These are phyloP conservation scores for Oreochromis aureus DNA, from an alignment of 2,113 vertebrate species.

Conservation along the genomic window DNA sequence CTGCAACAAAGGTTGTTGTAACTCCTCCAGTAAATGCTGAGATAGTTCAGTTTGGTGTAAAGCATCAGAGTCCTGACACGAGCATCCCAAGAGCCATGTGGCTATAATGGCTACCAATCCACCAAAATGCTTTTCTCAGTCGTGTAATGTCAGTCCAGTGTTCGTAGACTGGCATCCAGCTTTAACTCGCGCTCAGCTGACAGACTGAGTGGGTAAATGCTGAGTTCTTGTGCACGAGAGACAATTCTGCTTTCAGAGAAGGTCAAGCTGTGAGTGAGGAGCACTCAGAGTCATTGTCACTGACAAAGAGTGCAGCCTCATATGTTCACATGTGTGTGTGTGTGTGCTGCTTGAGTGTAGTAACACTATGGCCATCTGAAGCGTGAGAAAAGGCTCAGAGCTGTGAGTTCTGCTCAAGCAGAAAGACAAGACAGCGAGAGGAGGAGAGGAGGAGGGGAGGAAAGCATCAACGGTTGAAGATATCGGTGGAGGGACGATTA, in stretches of 20 bases:
- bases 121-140: not conserved
- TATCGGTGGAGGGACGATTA: not conserved
- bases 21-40: not conserved
- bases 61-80: not conserved
- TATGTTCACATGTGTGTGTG: not conserved
- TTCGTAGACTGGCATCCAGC: not conserved
- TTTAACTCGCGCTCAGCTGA: not conserved
- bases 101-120: not conserved
- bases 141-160: not conserved
- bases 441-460: not conserved
- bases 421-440: constrained; percentile 18
- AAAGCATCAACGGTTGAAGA: not conserved
- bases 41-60: not conserved
- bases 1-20: not conserved
- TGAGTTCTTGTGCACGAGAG: not conserved
- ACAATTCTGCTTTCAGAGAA: constrained; percentile 14
- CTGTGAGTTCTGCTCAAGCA: constrained; percentile 47
- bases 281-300: constrained; percentile 7
- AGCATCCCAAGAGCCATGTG: not conserved
- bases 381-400: constrained; percentile 39
- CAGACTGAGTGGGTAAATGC: not conserved
- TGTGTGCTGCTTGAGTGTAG: constrained; percentile 2
- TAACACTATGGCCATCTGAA: constrained; percentile 48
- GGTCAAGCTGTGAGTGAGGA: constrained; percentile 13
- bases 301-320: constrained; percentile 8